Evolutionary conservation across 2,888 invertebrate genomes (phyloP), one percentile per base, ranked within the genome.

Genomic region (Drosophila nr. perissopoda): DNA sequence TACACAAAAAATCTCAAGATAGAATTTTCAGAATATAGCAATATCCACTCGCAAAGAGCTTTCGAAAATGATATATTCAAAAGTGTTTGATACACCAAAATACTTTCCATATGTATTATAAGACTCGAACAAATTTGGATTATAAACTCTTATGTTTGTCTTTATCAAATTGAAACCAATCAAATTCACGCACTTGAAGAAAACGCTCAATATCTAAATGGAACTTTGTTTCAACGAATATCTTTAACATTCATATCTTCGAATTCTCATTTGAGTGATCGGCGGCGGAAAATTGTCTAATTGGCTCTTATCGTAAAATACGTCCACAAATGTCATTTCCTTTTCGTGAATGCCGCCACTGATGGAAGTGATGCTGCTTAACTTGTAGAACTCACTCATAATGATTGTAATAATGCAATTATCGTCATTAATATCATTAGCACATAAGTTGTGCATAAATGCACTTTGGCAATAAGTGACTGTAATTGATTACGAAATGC

Each of bases 401-500:
- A 56, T n/a, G 18, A 8, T 54, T 18, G 34, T 16, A 38, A 31
- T 18, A 25, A 16, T 45, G 25, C 4, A 16, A 25, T 16, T 45
- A 25, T 45, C 45, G 16, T 8, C 25, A 25, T 21, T 42, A 21
- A 45, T 7, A 25, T 7, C 16, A 45, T 21, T 45, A 8, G 8
- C 4, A 25, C 18, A 54, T 25, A 27, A 54, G 5, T 21, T 29
- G 16, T 53, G 21, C 8, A 16, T 38, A 27, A 18, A n/a, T 36
- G n/a, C 13, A 56, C 2, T 54, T 54, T n/a, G 18, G 7, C 27
- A 36, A 36, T 27, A 13, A 7, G 27, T 56, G 5, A 25, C 7
- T 34, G 48, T 42, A 34, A n/a, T 7, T 31, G 48, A 63, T 62
- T 65, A 69, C 42, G 62, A 78, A 73, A 77, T 51, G 69, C 82